phyloP scores from a whole-genome alignment of 2,888 invertebrate genomes.

The Nephrotoma guestfalica region DNA sequence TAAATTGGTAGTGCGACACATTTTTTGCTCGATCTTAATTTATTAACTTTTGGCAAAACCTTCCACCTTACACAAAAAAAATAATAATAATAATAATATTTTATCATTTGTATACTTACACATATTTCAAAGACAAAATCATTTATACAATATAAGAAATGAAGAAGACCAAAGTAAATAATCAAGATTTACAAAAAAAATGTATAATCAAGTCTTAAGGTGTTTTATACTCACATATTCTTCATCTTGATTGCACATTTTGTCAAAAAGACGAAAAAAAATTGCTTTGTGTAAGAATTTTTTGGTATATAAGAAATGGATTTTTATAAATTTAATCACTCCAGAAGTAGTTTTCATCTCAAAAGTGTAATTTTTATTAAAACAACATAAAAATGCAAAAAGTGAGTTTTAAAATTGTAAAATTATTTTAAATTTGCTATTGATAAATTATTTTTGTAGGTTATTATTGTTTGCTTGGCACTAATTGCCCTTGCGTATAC shows the following conservation, averaged over 20 bases:
- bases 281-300: not conserved
- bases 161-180: not conserved
- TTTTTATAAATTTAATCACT: not conserved
- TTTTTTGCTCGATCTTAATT: not conserved
- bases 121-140: not conserved
- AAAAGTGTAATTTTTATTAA: not conserved
- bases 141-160: not conserved
- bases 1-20: not conserved
- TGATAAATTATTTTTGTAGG: not conserved
- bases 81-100: not conserved
- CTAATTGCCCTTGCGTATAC: not conserved
- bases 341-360: not conserved
- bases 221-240: not conserved
- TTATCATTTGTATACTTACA: not conserved
- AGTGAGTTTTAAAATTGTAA: not conserved
- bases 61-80: not conserved
- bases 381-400: constrained; percentile 2
- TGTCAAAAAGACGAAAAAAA: not conserved
- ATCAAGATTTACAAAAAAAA: not conserved
- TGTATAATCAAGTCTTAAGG: not conserved
- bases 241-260: not conserved
- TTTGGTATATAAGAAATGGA: not conserved
- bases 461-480: not conserved
- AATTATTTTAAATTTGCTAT: not conserved
- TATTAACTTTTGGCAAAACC: not conserved